Percentiles rank a stretch among this genome's conserved stretches.
These are phyloP conservation scores for Dendrolimus punctatus DNA, from an alignment of 1,140 invertebrate genomes.

Conservation along the genomic window DNA sequence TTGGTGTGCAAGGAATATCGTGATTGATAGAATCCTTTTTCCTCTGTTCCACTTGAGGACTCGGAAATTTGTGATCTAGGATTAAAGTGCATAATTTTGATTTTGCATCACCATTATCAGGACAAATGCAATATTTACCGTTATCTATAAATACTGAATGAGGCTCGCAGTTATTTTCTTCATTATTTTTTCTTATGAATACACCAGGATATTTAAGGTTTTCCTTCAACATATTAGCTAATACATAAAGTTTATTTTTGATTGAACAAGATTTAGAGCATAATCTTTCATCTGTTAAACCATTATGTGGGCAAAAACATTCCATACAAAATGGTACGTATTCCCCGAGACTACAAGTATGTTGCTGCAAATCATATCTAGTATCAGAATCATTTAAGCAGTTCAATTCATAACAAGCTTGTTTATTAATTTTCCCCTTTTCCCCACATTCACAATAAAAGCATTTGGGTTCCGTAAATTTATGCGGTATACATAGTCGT, in stretches of 20 bases:
- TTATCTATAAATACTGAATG: constrained; percentile 35
- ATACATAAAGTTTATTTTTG: constrained; percentile 33
- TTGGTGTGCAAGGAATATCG: constrained; percentile 36
- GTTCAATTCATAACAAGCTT: constrained; percentile 38
- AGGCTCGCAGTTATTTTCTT: constrained; percentile 26
- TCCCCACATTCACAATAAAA: constrained; percentile 47
- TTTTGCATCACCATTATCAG: constrained; percentile 30
- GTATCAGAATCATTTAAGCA: constrained; percentile 30
- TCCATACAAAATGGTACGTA: constrained; percentile 44
- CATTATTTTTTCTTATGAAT: constrained; percentile 20
- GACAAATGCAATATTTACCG: constrained; percentile 46
- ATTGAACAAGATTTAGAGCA: constrained; percentile 41
- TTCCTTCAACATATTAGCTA: constrained; percentile 39
- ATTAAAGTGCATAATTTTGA: constrained; percentile 35
- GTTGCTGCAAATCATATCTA: constrained; percentile 15
- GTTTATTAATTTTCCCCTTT: constrained; percentile 32
- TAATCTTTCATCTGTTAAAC: constrained; percentile 29
- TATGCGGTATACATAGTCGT: constrained; percentile 28
- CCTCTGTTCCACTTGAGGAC: not conserved
- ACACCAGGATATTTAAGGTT: constrained; percentile 14
- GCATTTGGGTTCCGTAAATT: constrained; percentile 41
- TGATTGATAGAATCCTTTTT: constrained; percentile 21
- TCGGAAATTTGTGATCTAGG: constrained; percentile 9
- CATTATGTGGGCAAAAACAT: constrained; percentile 43
- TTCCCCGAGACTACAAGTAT: constrained; percentile 40